phyloP scores from a whole-genome alignment of 2,113 vertebrate genomes.

The Jacana jacana region DNA sequence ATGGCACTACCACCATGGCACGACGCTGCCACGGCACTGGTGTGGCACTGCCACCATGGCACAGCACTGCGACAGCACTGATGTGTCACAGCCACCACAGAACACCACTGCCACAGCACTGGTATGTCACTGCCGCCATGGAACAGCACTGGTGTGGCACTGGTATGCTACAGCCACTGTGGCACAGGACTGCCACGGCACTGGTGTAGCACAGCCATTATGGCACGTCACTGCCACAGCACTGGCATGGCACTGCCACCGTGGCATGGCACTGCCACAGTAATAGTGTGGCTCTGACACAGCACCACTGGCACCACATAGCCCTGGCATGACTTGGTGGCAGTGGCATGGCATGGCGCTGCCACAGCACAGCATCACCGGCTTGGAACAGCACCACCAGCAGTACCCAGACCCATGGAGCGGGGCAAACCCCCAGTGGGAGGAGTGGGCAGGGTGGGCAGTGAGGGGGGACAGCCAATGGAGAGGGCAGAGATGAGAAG shows the following conservation, averaged over 20 bases:
- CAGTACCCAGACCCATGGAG: neutral
- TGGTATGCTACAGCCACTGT: no score
- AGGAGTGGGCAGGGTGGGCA: neutral
- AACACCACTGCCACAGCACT: neutral
- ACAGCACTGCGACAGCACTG: neutral
- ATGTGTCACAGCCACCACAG: neutral
- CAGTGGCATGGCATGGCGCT: rapidly evolving
- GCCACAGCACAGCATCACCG: rapidly evolving
- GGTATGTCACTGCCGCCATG: neutral
- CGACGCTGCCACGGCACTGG: rapidly evolving
- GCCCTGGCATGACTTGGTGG: neutral
- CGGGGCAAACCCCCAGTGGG: neutral
- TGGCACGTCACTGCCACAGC: neutral
- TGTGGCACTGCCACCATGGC: neutral
- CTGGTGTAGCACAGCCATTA: neutral
- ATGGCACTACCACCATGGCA: no score
- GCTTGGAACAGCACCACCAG: neutral
- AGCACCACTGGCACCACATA: neutral
- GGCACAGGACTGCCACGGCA: rapidly evolving
- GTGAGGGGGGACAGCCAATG: neutral
- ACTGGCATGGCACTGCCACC: no score
- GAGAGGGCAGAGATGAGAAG: no score
- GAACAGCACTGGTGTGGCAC: neutral
- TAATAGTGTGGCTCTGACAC: neutral
- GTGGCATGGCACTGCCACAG: neutral